A percentile compares a stretch with the other conserved stretches of the same genome.
phyloP scores from a whole-genome alignment of 2,888 invertebrate genomes.

The Drosophila macrospina region DNA sequence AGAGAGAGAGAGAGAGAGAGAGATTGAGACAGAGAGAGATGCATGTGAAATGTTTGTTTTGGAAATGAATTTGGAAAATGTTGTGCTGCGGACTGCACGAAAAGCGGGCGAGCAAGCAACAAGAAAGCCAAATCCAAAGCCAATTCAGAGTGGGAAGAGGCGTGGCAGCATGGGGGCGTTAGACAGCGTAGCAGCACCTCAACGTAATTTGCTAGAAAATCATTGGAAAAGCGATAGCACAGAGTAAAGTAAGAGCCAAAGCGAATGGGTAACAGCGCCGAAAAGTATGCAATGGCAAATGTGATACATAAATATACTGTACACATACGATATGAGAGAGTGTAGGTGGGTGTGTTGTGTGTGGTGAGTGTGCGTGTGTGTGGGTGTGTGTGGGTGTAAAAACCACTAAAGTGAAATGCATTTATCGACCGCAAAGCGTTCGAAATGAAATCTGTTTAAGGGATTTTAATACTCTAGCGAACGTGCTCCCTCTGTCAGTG shows the following conservation, averaged over 20 bases:
- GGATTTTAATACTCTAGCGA: slow-evolving; percentile 81
- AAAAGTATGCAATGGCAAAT: slow-evolving; percentile 75
- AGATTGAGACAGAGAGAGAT: slow-evolving; percentile 22
- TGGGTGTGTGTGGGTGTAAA: slow-evolving; percentile 60
- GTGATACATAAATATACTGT: slow-evolving; percentile 54
- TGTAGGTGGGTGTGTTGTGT: slow-evolving; percentile 8
- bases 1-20: too few species aligned
- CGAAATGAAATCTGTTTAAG: slow-evolving; percentile 83
- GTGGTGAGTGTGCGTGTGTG: too few species aligned
- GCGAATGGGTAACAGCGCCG: slow-evolving; percentile 49
- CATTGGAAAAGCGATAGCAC: slow-evolving; percentile 66
- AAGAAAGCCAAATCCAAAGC: slow-evolving; percentile 24
- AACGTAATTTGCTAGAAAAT: slow-evolving; percentile 79
- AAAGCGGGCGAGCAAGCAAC: slow-evolving; percentile 25
- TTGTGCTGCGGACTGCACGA: slow-evolving; percentile 49
- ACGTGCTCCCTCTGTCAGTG: slow-evolving; percentile 65
- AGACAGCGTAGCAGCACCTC: slow-evolving; percentile 61
- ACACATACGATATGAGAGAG: slow-evolving; percentile 11
- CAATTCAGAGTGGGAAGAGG: background rate
- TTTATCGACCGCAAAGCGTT: slow-evolving; percentile 83
- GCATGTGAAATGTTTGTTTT: slow-evolving; percentile 79
- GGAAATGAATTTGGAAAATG: slow-evolving; percentile 80
- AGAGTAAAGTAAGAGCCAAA: slow-evolving; percentile 30
- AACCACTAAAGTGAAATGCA: slow-evolving; percentile 81
- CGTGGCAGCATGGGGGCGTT: slow-evolving; percentile 20